These are phyloP conservation scores for Drosophila kanapiae DNA, from an alignment of 1,140 invertebrate species.

Conservation along the genomic window DNA sequence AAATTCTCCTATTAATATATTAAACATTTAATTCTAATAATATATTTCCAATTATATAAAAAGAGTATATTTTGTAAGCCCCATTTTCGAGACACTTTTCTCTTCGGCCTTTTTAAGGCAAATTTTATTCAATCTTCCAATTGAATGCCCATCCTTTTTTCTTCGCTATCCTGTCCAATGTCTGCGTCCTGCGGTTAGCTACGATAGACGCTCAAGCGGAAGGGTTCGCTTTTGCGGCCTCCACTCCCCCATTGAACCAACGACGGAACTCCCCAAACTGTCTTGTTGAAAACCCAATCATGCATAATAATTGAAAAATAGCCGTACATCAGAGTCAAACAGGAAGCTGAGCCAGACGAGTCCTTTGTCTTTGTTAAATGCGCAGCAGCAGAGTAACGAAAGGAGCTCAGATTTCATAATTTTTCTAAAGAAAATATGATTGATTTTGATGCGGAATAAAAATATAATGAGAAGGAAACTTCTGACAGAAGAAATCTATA, in stretches of 20 bases:
- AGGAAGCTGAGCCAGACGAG: slow-evolving; percentile 53
- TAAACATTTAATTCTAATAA: not conserved
- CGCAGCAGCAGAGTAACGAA: slow-evolving; percentile 33
- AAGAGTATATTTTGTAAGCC: not conserved
- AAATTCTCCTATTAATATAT: not conserved
- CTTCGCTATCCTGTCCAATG: slow-evolving; percentile 25
- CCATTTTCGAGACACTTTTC: slow-evolving; percentile 14
- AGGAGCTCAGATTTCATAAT: slow-evolving; percentile 70
- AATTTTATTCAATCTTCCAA: slow-evolving; percentile 85
- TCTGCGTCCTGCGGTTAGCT: slow-evolving; percentile 71
- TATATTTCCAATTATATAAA: not conserved
- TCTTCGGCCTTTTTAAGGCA: slow-evolving; percentile 72
- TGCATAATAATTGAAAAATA: slow-evolving; percentile 85
- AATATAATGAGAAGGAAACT: slow-evolving; percentile 17
- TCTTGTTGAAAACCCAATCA: slow-evolving; percentile 69
- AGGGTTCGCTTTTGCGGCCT: slow-evolving; percentile 65
- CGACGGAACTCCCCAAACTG: not conserved
- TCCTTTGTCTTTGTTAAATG: slow-evolving; percentile 52
- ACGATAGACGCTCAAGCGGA: slow-evolving; percentile 77
- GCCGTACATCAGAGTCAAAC: slow-evolving; percentile 40
- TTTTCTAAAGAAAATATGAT: slow-evolving; percentile 53
- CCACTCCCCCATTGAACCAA: slow-evolving; percentile 5
- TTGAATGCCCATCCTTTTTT: slow-evolving; percentile 63
- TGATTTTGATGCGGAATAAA: slow-evolving; percentile 40
- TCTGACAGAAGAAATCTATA: slow-evolving; percentile 34